Percentiles rank a stretch among this genome's conserved stretches.
Evolutionary conservation across 2,888 invertebrate genomes (phyloP).

Genomic region (Strigamia crassipes): DNA sequence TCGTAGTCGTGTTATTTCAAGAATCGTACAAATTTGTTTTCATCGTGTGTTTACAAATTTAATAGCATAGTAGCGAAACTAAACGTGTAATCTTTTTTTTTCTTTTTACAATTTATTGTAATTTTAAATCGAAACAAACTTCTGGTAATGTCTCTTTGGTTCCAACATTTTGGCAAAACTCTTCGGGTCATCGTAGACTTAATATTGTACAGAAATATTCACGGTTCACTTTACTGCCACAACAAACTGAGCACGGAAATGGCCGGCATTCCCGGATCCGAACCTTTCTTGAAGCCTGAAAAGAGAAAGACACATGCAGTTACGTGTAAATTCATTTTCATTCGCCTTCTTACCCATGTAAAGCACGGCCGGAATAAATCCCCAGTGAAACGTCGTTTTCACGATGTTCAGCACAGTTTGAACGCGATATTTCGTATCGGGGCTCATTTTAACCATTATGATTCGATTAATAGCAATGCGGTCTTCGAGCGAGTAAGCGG

Average conservation of each 20-base stretch:
- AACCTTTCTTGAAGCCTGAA: constrained; percentile 18
- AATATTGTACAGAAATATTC: background rate
- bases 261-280: background rate
- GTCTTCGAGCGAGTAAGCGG: too few species aligned
- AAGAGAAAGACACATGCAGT: too few species aligned
- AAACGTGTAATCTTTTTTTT: too few species aligned
- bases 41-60: too few species aligned
- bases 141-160: background rate
- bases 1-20: too few species aligned
- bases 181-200: background rate
- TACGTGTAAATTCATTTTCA: too few species aligned
- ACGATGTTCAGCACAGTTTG: constrained; percentile 65
- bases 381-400: constrained; percentile 71
- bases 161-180: background rate
- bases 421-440: constrained; percentile 68
- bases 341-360: constrained; percentile 64
- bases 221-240: background rate
- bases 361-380: constrained; percentile 71
- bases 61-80: too few species aligned
- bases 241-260: constrained; percentile 1
- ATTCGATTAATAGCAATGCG: background rate
- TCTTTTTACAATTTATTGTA: too few species aligned
- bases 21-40: too few species aligned
- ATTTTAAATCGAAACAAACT: background rate
- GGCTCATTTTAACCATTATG: constrained; percentile 55